Conservation (phyloP, 2,888 invertebrate species). For the Sarcophaga subvicina region DNA sequence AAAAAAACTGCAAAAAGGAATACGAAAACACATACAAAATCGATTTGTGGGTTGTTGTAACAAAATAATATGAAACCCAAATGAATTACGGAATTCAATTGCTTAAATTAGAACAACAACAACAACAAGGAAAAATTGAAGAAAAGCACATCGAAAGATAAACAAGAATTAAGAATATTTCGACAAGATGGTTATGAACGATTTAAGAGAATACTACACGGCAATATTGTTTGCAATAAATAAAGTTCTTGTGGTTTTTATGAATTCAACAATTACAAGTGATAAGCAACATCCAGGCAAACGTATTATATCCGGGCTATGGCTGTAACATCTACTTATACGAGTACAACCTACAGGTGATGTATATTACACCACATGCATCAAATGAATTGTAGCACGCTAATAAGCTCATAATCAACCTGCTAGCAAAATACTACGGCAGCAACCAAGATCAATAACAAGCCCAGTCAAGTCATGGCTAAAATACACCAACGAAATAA, state of each 20-base stretch:
- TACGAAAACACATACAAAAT: slow-evolving; percentile 30
- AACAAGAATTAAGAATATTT: not conserved
- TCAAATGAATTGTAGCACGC: no score
- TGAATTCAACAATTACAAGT: no score
- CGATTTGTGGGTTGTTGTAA: slow-evolving; percentile 60
- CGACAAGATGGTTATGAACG: no score
- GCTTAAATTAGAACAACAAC: slow-evolving; percentile 12
- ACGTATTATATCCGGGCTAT: no score
- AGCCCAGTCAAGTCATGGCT: slow-evolving; percentile 66
- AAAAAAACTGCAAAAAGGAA: slow-evolving; percentile 18
- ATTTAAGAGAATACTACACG: no score
- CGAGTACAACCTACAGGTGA: no score
- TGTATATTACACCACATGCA: no score
- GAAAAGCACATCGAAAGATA: not conserved
- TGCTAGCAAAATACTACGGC: not conserved
- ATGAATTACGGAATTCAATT: slow-evolving; percentile 67
- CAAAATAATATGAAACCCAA: slow-evolving; percentile 55
- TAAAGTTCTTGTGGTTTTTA: no score
- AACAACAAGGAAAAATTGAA: not conserved
- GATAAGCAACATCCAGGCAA: no score
- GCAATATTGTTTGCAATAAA: no score
- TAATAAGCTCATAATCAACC: not conserved
- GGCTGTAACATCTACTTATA: no score
- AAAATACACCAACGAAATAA: slow-evolving; percentile 32
- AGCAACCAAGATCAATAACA: slow-evolving; percentile 68